phyloP scores from a whole-genome alignment of 2,113 vertebrate species.

The Pao palembangensis region DNA sequence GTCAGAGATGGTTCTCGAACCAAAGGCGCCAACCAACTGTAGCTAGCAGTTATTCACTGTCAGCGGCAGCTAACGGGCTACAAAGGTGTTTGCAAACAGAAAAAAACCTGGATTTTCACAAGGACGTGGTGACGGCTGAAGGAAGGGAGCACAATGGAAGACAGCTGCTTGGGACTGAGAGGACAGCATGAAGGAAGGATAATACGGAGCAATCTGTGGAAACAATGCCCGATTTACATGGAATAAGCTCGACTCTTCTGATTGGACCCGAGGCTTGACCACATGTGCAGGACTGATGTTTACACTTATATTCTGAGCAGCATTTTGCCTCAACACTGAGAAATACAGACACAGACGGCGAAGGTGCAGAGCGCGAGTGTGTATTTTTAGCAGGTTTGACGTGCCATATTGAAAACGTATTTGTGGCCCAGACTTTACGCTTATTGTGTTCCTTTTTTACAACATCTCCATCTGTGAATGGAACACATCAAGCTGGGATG shows the following conservation, averaged over 20 bases:
- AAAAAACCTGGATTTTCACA: neutral
- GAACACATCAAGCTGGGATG: neutral
- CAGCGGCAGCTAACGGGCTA: neutral
- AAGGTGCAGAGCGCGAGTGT: no score
- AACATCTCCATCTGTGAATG: no score
- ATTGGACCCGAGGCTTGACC: neutral
- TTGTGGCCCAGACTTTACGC: no score
- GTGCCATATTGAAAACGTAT: no score
- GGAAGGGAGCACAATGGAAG: neutral
- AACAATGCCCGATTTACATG: slow-evolving; percentile 3
- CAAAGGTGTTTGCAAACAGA: neutral
- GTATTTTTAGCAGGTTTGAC: no score
- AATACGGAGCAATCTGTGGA: slow-evolving; percentile 8
- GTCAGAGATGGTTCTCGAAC: no score
- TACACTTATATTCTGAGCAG: no score
- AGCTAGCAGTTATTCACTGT: slow-evolving; percentile 13
- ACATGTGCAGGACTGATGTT: no score
- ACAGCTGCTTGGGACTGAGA: neutral
- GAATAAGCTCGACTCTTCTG: slow-evolving; percentile 3
- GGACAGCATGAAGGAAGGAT: neutral
- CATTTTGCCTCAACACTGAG: no score
- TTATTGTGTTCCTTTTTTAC: no score
- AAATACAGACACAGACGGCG: no score
- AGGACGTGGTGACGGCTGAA: neutral
- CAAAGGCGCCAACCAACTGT: slow-evolving; percentile 1